Evolutionary conservation across 2,113 vertebrate species (phyloP).

Genomic region (Picathartes gymnocephalus): DNA sequence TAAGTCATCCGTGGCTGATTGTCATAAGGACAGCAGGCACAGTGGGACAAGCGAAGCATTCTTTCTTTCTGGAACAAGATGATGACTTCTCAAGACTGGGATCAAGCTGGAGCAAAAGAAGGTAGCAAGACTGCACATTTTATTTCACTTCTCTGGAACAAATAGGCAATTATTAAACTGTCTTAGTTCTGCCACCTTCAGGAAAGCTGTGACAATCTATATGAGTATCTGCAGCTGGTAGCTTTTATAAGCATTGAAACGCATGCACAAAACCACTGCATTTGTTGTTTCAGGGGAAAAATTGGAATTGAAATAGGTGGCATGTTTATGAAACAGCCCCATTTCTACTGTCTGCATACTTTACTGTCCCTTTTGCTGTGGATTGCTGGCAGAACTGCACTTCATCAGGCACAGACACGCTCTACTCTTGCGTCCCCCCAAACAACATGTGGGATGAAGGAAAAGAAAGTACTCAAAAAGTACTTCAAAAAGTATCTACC

Average conservation of each 20-base stretch:
- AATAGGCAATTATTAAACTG: background rate
- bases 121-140: background rate
- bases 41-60: background rate
- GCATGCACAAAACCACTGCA: background rate
- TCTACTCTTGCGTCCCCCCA: background rate
- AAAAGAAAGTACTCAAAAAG: background rate
- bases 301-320: background rate
- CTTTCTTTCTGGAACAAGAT: background rate
- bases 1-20: background rate
- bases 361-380: background rate
- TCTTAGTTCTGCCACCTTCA: background rate
- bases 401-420: fast-evolving
- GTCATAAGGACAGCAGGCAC: background rate
- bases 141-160: background rate
- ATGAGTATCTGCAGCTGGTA: background rate
- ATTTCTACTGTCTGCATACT: background rate
- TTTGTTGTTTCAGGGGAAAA: background rate
- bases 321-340: background rate
- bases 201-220: background rate
- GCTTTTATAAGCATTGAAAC: background rate
- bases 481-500: no score
- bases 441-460: background rate
- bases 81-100: background rate
- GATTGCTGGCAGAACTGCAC: background rate
- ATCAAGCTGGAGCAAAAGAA: background rate